phyloP scores from a whole-genome alignment of 2,113 vertebrate species.

The Columba janthina region DNA sequence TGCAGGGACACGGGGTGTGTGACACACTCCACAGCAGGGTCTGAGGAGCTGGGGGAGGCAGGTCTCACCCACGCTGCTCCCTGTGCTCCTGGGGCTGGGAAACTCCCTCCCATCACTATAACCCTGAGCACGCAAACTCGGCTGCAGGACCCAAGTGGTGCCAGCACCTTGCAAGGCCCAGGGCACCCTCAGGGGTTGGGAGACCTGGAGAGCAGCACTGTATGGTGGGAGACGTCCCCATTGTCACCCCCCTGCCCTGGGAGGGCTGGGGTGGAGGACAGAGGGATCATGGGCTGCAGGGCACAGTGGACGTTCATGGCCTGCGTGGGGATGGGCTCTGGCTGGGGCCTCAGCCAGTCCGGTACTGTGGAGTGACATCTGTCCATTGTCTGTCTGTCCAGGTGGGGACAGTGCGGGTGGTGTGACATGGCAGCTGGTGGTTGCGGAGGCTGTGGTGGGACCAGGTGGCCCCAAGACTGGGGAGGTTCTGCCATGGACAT shows the following conservation, averaged over 20 bases:
- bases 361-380: neutral
- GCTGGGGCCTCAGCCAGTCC: neutral
- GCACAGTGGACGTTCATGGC: neutral
- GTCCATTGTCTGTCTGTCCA: too few species aligned
- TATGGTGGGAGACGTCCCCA: neutral
- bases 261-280: neutral
- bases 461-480: neutral
- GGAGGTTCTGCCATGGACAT: neutral
- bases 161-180: neutral
- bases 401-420: neutral
- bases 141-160: neutral
- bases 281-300: neutral
- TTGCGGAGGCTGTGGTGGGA: neutral
- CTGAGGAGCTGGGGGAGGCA: neutral
- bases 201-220: neutral
- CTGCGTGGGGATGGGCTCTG: neutral
- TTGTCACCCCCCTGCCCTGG: neutral
- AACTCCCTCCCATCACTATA: fast-evolving
- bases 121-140: fast-evolving
- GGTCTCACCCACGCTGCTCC: neutral
- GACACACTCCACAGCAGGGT: too few species aligned
- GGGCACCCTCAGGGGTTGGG: neutral
- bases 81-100: neutral
- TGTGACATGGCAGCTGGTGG: neutral
- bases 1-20: too few species aligned